Percentiles rank a stretch among this genome's conserved stretches.
Evolutionary conservation across 2,797 vertebrate species (phyloP).

Genomic region (Micromesistius poutassou): DNA sequence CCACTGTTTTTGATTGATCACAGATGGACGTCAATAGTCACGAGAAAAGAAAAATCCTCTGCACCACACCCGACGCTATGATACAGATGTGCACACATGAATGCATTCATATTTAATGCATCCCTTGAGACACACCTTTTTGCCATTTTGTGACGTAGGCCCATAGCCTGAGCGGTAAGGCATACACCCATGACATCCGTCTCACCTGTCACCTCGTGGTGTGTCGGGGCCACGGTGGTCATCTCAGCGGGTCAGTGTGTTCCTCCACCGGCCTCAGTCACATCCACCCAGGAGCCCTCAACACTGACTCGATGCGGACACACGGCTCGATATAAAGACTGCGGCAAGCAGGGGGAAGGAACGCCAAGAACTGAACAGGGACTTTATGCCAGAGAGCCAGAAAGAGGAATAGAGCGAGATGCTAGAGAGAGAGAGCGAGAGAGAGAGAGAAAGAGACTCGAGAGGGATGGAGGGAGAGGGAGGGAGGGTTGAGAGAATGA

Average conservation of each 20-base stretch:
- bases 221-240: conserved; percentile 47
- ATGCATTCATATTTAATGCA: not conserved
- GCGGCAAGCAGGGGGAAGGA: conserved; percentile 24
- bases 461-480: conserved; percentile 8
- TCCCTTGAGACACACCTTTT: not conserved
- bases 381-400: conserved; percentile 17
- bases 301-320: not conserved
- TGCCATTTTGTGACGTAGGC: not conserved
- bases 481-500: not conserved
- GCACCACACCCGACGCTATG: not conserved
- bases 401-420: conserved; percentile 7
- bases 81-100: not conserved
- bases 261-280: conserved; percentile 2
- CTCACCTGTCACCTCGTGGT: conserved; percentile 59
- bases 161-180: not conserved
- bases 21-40: not conserved
- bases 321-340: conserved; percentile 35
- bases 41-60: not conserved
- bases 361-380: not conserved
- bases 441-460: not conserved
- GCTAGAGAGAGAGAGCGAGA: not conserved
- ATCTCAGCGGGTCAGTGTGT: conserved; percentile 21
- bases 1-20: not conserved
- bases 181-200: not conserved
- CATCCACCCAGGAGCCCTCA: not conserved